Evolutionary conservation across 2,888 invertebrate species (phyloP), one percentile per base, ranked within the genome.

Genomic region (Trichopoda pennipes): DNA sequence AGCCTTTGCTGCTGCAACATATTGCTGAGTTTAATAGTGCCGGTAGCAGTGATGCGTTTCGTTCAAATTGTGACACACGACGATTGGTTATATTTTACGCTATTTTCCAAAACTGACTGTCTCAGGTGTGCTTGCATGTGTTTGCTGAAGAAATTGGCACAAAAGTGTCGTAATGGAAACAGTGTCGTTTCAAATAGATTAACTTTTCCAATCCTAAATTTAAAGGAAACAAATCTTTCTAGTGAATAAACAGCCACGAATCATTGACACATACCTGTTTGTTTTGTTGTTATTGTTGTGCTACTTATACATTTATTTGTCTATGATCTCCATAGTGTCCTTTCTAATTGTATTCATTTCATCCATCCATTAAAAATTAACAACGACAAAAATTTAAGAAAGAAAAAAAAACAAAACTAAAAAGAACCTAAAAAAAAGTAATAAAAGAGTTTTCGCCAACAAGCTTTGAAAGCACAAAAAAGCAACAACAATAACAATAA

Each of bases 1-100:
- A 76, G 49, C 60, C 32, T 77, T 77, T 63, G 75, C 81, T 63
- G 75, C 68, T 79, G 66, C 58, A 78, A 56, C 21, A 17, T 19
- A 14, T 47, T 61, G 23, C 38, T 53, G 38, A 38, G 38, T 51
- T 35, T 19, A 49, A 63, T 28, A 56, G 56, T 56, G 56, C 42
- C n/a, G 44, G 23, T 63, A 47, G 44, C 68, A 58, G 28, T 72
- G 68, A 81, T 60, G 74, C 60, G 68, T 64, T 74, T 60, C 75
- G 79, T 66, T 66, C 60, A 75, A 70, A 81, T 75, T 75, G 66
- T 82, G 75, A 75, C 82, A 72, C 61, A 51, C 66, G 75, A 51
- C 66, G 75, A 75, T 69, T 82, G 64, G 74, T 66, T 73, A 78
- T 81, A 81, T 81, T 78, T 81, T 78, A 81, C 74, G 81, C 81